A percentile compares a stretch with the other conserved stretches of the same genome.
Conservation (phyloP, 2,797 vertebrate genomes). For the Melanotaenia parkinsoni region DNA sequence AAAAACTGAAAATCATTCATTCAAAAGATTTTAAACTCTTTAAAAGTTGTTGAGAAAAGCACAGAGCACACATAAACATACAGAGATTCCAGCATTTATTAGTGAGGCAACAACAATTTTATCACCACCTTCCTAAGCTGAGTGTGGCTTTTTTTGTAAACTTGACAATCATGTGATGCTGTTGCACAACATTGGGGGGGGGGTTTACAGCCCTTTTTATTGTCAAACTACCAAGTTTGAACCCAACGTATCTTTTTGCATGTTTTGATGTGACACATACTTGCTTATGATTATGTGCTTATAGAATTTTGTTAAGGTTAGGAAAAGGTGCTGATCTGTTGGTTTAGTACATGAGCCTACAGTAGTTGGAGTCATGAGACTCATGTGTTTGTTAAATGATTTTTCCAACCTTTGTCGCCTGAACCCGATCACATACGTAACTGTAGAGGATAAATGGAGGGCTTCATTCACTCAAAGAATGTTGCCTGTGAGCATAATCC, state of each 20-base stretch:
- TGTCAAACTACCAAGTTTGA: background rate
- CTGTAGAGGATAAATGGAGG: constrained; percentile 9
- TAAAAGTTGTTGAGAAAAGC: background rate
- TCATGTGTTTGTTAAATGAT: constrained; percentile 5
- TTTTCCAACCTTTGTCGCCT: constrained; percentile 12
- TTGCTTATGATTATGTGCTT: background rate
- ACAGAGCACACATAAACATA: background rate
- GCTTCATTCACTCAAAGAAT: constrained; percentile 27
- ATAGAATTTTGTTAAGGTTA: background rate
- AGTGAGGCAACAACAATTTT: background rate
- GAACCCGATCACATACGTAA: constrained; percentile 23
- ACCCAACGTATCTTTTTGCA: background rate
- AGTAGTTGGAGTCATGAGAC: constrained; percentile 14
- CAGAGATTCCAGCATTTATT: constrained; percentile 11
- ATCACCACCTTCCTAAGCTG: constrained; percentile 8
- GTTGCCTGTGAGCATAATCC: constrained; percentile 27
- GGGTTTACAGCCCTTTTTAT: background rate
- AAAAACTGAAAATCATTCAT: background rate
- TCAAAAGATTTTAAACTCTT: background rate
- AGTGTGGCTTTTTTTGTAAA: background rate
- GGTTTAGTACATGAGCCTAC: background rate
- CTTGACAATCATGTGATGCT: background rate
- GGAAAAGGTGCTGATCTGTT: background rate
- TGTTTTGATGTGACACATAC: background rate
- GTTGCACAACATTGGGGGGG: background rate